Evolutionary conservation across 2,888 invertebrate genomes (phyloP), one percentile per base, ranked within the genome.

Genomic region (Apantesis nais): DNA sequence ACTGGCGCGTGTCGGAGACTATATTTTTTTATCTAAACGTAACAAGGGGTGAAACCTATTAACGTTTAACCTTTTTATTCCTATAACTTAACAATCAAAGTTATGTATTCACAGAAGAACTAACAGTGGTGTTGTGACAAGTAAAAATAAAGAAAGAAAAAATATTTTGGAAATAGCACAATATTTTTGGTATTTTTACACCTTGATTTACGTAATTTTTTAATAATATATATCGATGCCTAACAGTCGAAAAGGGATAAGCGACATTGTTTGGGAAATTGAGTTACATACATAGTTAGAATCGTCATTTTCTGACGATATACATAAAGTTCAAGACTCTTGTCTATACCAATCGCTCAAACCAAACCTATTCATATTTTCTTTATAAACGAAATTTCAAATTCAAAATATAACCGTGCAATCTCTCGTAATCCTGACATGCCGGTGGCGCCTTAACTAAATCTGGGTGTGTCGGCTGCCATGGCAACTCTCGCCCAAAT

Each of bases 401-500:
- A 68, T 66, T 34, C 66, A 69, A 69, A 73, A 70, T 75, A 74
- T 66, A 67, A 62, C 64, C 7, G n/a, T 61, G 66, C 55, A 71
- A 62, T 63, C 60, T 52, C 66, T 65, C 48, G 62, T 58, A 64
- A 72, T 69, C 60, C 62, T 65, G 44, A 22, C 55, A 29, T 31
- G 65, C 41, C 64, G 72, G 66, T 70, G 62, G 68, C 70, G 74
- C 74, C 77, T 71, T 85, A 86, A 82, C 81, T 77, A 74, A 86
- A 85, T 85, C 83, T 82, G 78, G 62, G 79, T 70, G 68, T 74
- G 71, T 68, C 73, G 75, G 74, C 77, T 69, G 77, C 64, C 70
- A 62, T 25, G 55, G 66, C 69, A 78, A 78, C 77, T 77, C 80
- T 76, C 66, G 74, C 74, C 74, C 78, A 86, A 87, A 87, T 87